These are phyloP conservation scores for Stomatorhinus ivindoensis DNA, from an alignment of 2,113 vertebrate genomes.

Conservation along the genomic window DNA sequence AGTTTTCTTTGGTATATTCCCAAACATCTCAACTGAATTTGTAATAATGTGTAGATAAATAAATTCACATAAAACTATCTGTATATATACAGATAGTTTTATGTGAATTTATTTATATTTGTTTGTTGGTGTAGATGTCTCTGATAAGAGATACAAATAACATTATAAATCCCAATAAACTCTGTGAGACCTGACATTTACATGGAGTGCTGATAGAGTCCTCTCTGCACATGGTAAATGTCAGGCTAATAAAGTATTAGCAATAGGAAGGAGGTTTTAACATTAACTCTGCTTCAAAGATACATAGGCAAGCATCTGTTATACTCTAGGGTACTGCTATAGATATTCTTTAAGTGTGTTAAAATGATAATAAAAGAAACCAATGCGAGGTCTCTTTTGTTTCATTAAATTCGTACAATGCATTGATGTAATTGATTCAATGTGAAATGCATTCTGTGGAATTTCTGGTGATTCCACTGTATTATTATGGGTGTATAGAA, in stretches of 20 bases:
- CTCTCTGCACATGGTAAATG: neutral
- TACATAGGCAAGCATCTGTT: neutral
- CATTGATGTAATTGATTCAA: neutral
- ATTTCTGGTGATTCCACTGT: neutral
- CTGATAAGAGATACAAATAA: neutral
- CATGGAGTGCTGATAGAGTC: neutral
- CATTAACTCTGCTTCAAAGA: neutral
- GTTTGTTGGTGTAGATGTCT: neutral
- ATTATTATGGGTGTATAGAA: neutral
- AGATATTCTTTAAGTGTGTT: neutral
- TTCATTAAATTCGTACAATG: neutral
- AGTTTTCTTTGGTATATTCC: neutral
- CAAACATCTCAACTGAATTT: neutral
- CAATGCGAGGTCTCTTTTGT: neutral
- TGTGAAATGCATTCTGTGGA: neutral
- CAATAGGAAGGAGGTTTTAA: neutral
- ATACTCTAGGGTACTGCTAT: neutral
- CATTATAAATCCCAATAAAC: neutral
- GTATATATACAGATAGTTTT: too few species aligned
- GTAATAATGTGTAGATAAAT: neutral
- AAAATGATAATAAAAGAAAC: neutral
- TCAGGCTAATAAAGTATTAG: conserved; percentile 1
- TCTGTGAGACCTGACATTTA: neutral
- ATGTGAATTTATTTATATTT: too few species aligned
- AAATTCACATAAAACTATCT: neutral